A percentile compares a stretch with the other conserved stretches of the same genome.
These are phyloP conservation scores for Cydia splendana DNA, from an alignment of 1,140 invertebrate species.

Conservation along the genomic window DNA sequence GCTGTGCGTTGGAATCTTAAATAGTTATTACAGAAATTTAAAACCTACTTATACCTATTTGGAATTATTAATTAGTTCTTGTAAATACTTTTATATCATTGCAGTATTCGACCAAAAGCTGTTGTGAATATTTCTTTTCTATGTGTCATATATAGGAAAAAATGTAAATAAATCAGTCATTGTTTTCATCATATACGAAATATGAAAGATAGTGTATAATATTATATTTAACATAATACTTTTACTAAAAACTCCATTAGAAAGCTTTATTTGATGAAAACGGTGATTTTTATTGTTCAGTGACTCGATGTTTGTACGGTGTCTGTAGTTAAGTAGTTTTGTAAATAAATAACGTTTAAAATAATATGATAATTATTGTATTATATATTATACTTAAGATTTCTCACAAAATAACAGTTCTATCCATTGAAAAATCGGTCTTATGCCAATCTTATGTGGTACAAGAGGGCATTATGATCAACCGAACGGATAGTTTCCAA, in stretches of 20 bases:
- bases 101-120: constrained; percentile 68
- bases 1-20: too few relatives aligned
- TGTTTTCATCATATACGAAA: constrained; percentile 28
- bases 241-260: too few relatives aligned
- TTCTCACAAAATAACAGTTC: background rate
- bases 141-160: constrained; percentile 34
- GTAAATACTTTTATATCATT: constrained; percentile 54
- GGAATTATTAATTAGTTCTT: constrained; percentile 37
- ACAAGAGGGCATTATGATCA: too few relatives aligned
- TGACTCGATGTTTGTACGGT: constrained; percentile 49
- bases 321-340: constrained; percentile 39
- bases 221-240: too few relatives aligned
- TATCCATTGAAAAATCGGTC: background rate
- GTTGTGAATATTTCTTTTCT: constrained; percentile 59
- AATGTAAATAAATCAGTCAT: constrained; percentile 32
- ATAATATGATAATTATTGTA: constrained; percentile 11
- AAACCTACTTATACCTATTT: background rate
- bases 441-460: too few relatives aligned
- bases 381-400: background rate
- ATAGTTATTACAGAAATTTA: background rate
- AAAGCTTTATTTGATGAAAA: background rate
- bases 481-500: too few relatives aligned
- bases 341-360: constrained; percentile 18
- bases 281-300: constrained; percentile 19
- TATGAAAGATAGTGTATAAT: background rate